A percentile compares a stretch with the other conserved stretches of the same genome.
Evolutionary conservation across 37 sponge, comb jelly and placozoan genomes (phyloP).

Genomic region (Aphrocallistes beatrix): DNA sequence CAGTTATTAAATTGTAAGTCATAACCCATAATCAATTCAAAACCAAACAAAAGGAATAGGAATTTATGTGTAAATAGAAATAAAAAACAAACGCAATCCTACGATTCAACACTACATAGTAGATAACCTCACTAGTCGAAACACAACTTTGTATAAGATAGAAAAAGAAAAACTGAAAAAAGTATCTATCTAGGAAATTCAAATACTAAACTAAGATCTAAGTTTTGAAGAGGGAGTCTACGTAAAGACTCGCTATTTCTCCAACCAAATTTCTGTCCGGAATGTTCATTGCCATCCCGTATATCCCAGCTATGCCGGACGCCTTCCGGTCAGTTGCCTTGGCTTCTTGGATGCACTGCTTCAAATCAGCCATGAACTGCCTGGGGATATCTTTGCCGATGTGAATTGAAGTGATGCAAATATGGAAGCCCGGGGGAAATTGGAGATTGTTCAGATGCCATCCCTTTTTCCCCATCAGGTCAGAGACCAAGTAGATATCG

Average conservation of each 20-base stretch:
- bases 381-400: conserved; percentile 22
- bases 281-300: conserved; percentile 71
- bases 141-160: too few relatives aligned
- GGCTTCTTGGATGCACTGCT: background rate
- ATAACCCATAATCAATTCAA: too few relatives aligned
- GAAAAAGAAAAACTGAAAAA: too few relatives aligned
- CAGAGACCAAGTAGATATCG: conserved; percentile 60
- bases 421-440: conserved; percentile 79
- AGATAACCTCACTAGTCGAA: too few relatives aligned
- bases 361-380: background rate
- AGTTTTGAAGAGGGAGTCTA: background rate
- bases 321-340: background rate
- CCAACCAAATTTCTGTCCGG: conserved; percentile 55
- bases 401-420: conserved; percentile 74
- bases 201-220: too few relatives aligned
- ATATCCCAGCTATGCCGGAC: conserved; percentile 61
- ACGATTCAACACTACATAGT: too few relatives aligned
- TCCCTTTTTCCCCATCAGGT: conserved; percentile 37
- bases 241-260: conserved; percentile 23
- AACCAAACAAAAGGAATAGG: too few relatives aligned
- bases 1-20: too few relatives aligned
- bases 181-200: too few relatives aligned
- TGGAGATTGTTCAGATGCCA: conserved; percentile 85
- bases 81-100: too few relatives aligned
- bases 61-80: too few relatives aligned